phyloP scores from a whole-genome alignment of 1,140 invertebrate genomes.

The Drosophila willistoni region DNA sequence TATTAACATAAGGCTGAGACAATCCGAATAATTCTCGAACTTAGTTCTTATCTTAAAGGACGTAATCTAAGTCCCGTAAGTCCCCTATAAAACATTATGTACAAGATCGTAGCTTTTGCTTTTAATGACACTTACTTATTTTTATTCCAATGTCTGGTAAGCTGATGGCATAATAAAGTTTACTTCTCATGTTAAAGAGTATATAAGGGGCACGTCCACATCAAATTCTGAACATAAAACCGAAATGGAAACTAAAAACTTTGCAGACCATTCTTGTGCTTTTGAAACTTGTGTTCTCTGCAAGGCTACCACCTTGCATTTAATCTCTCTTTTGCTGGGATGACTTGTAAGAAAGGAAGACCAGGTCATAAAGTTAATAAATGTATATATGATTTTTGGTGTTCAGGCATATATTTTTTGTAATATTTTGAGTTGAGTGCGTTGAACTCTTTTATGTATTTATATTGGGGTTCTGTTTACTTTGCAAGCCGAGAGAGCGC shows the following conservation, averaged over 20 bases:
- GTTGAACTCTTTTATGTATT: constrained; percentile 53
- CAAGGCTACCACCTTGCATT: neutral
- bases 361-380: constrained; percentile 70
- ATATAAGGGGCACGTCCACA: neutral
- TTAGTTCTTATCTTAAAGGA: too few relatives aligned
- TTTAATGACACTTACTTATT: too few relatives aligned
- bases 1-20: too few relatives aligned
- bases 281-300: neutral
- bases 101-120: too few relatives aligned
- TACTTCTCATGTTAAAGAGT: neutral
- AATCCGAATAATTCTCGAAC: too few relatives aligned
- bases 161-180: neutral
- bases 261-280: neutral
- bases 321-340: constrained; percentile 38
- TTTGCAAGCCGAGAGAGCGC: constrained; percentile 52
- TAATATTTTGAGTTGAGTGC: constrained; percentile 41
- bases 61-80: too few relatives aligned
- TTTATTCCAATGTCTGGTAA: neutral
- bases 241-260: constrained; percentile 26
- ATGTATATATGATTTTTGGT: constrained; percentile 17
- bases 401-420: constrained; percentile 24
- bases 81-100: too few relatives aligned
- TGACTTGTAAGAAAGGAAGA: constrained; percentile 76
- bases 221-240: constrained; percentile 26
- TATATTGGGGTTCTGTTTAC: constrained; percentile 53